phyloP scores from a whole-genome alignment of 2,797 vertebrate genomes.

The Pangasius krempfi region DNA sequence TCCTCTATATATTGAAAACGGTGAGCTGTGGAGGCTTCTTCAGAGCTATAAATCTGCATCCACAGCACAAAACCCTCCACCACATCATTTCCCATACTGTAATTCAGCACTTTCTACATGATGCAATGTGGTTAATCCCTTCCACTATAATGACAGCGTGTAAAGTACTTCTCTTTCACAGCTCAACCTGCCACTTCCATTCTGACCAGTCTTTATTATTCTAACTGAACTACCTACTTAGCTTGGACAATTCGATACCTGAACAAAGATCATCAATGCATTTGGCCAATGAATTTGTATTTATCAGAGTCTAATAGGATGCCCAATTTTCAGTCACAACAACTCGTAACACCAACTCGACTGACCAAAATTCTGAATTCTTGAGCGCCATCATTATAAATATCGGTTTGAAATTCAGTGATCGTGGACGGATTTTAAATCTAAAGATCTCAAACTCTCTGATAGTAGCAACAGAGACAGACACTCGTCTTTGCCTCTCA shows the following conservation, averaged over 20 bases:
- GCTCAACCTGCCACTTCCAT: constrained; percentile 11
- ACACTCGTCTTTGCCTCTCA: not conserved
- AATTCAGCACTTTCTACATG: constrained; percentile 21
- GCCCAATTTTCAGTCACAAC: not conserved
- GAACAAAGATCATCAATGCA: not conserved
- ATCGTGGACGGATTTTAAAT: not conserved
- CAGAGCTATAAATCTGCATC: not conserved
- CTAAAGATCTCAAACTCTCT: not conserved
- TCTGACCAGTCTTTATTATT: not conserved
- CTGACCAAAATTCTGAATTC: not conserved
- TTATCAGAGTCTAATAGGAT: not conserved
- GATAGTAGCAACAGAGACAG: constrained; percentile 11
- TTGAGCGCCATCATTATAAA: not conserved
- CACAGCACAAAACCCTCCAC: not conserved
- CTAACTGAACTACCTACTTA: not conserved
- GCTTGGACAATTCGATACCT: no score
- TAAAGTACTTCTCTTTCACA: constrained; percentile 16
- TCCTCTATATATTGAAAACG: not conserved
- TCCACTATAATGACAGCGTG: constrained; percentile 7
- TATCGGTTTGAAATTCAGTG: not conserved
- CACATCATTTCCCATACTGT: not conserved
- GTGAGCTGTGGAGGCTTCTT: not conserved
- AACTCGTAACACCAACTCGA: not conserved
- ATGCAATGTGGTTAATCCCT: not conserved
- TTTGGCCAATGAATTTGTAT: not conserved